Evolutionary conservation across 1,140 invertebrate genomes (phyloP).

Genomic region (Cyrtorhinus lividipennis): DNA sequence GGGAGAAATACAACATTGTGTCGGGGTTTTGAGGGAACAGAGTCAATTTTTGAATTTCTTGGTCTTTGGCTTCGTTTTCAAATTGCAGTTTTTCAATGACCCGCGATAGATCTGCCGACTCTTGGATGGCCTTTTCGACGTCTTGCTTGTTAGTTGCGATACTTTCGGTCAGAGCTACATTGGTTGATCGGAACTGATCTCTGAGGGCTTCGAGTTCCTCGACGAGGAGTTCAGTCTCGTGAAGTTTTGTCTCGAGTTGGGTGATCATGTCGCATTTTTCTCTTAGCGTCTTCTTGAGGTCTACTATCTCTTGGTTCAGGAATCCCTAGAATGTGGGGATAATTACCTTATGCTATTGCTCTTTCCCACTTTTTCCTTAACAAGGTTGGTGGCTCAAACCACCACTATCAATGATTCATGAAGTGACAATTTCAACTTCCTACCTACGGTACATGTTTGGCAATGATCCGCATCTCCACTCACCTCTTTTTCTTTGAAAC

Average conservation of each 20-base stretch:
- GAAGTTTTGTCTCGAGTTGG: not conserved
- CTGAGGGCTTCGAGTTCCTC: not conserved
- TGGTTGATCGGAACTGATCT: not conserved
- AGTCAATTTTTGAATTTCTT: not conserved
- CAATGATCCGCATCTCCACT: too few relatives aligned
- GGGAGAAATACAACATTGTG: constrained; percentile 2
- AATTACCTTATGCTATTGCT: too few relatives aligned
- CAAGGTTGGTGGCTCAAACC: too few relatives aligned
- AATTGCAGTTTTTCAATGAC: not conserved
- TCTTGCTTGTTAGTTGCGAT: not conserved
- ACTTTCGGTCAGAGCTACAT: not conserved
- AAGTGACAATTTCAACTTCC: too few relatives aligned
- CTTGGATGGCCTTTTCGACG: not conserved
- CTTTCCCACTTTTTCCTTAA: too few relatives aligned
- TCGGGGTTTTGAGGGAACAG: not conserved
- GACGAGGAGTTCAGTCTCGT: not conserved
- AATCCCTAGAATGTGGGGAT: not conserved
- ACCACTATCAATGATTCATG: too few relatives aligned
- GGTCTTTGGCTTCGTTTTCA: not conserved
- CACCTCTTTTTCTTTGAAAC: not conserved
- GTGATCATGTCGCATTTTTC: not conserved
- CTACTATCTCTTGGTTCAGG: not conserved
- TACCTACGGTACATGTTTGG: too few relatives aligned
- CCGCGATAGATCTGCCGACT: not conserved
- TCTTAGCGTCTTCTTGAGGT: not conserved